A percentile compares a stretch with the other conserved stretches of the same genome.
Conservation (phyloP, 2,797 vertebrate species). For the Halcyon smyrnensis region DNA sequence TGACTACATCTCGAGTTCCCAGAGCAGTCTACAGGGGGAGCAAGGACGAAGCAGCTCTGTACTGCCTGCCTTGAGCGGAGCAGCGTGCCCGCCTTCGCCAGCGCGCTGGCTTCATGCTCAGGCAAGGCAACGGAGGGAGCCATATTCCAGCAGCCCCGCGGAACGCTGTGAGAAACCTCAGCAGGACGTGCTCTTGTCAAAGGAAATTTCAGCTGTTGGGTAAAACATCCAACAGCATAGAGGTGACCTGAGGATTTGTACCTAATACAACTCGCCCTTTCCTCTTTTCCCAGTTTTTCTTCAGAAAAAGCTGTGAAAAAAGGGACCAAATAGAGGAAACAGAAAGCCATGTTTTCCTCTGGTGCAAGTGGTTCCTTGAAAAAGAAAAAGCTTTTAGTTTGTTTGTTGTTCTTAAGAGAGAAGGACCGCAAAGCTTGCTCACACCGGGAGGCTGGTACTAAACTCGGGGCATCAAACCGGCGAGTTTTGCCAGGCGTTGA, state of each 20-base stretch:
- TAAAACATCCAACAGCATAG: neutral
- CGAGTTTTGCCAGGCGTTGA: neutral
- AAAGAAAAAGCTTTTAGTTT: neutral
- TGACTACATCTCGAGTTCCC: neutral
- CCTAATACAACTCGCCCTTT: neutral
- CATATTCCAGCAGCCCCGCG: neutral
- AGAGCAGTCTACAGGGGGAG: slow-evolving; percentile 12
- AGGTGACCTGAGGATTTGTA: neutral
- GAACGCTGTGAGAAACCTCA: neutral
- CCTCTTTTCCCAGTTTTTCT: neutral
- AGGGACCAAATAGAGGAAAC: neutral
- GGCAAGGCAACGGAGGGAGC: neutral
- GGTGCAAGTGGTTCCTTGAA: neutral
- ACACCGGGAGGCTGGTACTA: neutral
- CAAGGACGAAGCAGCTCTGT: neutral
- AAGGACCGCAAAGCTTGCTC: neutral
- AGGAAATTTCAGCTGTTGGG: neutral
- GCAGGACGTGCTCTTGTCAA: neutral
- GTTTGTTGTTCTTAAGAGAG: neutral
- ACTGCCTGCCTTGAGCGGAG: neutral
- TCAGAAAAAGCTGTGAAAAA: neutral
- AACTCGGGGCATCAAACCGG: neutral
- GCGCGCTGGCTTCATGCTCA: neutral
- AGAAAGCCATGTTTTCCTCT: neutral
- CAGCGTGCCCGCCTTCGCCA: neutral